A percentile compares a stretch with the other conserved stretches of the same genome.
These are phyloP conservation scores for Corythoichthys haematopterus DNA, from an alignment of 2,113 vertebrate species.

Conservation along the genomic window DNA sequence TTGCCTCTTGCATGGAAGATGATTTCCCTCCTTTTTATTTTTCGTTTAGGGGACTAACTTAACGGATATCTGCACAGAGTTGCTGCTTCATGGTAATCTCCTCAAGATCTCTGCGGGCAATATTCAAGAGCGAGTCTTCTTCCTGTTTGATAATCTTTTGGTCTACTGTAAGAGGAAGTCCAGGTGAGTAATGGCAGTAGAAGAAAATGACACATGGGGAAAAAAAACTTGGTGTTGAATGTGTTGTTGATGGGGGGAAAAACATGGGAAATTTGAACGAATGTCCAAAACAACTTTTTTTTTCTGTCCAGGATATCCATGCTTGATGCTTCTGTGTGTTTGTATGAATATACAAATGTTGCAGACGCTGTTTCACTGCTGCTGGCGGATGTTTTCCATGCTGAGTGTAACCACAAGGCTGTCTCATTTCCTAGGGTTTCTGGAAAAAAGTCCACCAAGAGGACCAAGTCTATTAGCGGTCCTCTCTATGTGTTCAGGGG, in stretches of 20 bases:
- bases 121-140: slow-evolving; percentile 96
- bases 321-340: neutral
- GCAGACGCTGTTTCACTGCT: slow-evolving; percentile 28
- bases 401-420: slow-evolving; percentile 34
- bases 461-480: slow-evolving; percentile 95
- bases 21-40: neutral
- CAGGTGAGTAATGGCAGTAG: slow-evolving; percentile 71
- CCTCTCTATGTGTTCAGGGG: slow-evolving; percentile 95
- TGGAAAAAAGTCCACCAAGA: slow-evolving; percentile 91
- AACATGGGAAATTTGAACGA: slow-evolving; percentile 6
- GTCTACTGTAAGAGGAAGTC: slow-evolving; percentile 98
- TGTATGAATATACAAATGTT: slow-evolving; percentile 21
- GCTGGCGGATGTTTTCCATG: slow-evolving; percentile 37
- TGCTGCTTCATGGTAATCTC: slow-evolving; percentile 89
- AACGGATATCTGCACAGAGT: slow-evolving; percentile 94
- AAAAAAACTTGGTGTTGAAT: slow-evolving; percentile 14
- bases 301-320: neutral
- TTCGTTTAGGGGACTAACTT: slow-evolving; percentile 87
- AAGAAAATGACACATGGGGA: neutral
- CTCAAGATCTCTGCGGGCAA: slow-evolving; percentile 98
- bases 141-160: slow-evolving; percentile 96
- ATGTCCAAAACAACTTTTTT: neutral
- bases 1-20: neutral
- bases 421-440: slow-evolving; percentile 78
- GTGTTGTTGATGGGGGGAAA: slow-evolving; percentile 8